phyloP scores from a whole-genome alignment of 2,797 vertebrate genomes.

The Sciurus carolinensis region DNA sequence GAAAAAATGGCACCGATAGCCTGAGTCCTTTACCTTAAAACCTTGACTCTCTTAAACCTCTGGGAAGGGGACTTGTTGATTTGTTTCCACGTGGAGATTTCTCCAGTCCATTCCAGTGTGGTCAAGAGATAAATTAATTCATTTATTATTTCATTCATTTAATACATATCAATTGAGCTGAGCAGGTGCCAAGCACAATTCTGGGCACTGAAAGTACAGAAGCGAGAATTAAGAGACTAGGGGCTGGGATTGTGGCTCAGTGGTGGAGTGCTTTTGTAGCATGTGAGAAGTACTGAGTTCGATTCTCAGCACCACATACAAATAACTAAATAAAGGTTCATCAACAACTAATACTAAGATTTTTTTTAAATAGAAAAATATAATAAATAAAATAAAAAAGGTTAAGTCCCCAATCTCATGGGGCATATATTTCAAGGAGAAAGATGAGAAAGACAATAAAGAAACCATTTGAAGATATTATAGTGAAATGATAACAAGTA shows the following conservation, averaged over 20 bases:
- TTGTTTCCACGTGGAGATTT: background rate
- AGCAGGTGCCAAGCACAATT: background rate
- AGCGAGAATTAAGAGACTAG: background rate
- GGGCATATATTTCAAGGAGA: background rate
- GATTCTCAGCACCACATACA: too few species aligned
- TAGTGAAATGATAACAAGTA: background rate
- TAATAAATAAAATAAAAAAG: too few species aligned
- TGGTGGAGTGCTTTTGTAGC: too few species aligned
- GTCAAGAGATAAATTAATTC: background rate
- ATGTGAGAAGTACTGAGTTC: too few species aligned
- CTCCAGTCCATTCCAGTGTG: background rate
- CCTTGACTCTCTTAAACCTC: background rate
- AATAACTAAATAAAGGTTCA: too few species aligned
- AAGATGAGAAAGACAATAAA: background rate
- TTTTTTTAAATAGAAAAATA: too few species aligned
- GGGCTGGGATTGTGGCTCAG: too few species aligned
- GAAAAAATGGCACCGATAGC: background rate
- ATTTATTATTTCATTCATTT: background rate
- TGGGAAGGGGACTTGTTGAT: background rate
- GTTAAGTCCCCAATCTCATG: background rate
- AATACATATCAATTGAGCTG: background rate
- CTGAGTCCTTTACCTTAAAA: background rate
- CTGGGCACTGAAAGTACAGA: background rate
- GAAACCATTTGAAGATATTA: background rate
- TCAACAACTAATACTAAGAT: background rate